These are phyloP conservation scores for Craterocephalus amniculus DNA, from an alignment of 2,797 vertebrate species.

Conservation along the genomic window DNA sequence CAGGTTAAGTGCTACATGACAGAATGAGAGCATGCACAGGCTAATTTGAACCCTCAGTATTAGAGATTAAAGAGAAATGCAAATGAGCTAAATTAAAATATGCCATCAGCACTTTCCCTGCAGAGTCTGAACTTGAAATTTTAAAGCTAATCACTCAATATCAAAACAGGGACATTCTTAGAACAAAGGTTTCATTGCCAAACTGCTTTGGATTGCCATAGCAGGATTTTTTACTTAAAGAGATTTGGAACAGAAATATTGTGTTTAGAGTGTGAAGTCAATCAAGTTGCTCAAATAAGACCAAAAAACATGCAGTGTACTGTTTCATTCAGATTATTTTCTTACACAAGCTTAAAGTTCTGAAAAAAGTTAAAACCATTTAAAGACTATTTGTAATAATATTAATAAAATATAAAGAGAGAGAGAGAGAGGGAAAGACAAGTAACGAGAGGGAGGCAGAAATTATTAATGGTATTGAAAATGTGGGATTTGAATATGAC, in stretches of 20 bases:
- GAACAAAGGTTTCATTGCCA: constrained; percentile 58
- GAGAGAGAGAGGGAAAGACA: too few species aligned
- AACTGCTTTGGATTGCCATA: constrained; percentile 24
- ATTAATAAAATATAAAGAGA: too few species aligned
- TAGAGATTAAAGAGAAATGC: constrained; percentile 66
- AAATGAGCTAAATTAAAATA: constrained; percentile 49
- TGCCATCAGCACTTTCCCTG: constrained; percentile 36
- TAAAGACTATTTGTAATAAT: too few species aligned
- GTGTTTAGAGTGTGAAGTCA: background rate
- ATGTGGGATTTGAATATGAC: too few species aligned
- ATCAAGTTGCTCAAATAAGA: background rate
- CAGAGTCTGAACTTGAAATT: constrained; percentile 52
- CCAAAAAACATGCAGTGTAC: background rate
- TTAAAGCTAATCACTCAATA: constrained; percentile 50
- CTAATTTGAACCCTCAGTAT: constrained; percentile 56
- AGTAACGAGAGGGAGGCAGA: too few species aligned
- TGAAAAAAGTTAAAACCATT: background rate
- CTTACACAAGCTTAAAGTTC: background rate
- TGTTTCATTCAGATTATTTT: background rate
- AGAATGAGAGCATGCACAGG: constrained; percentile 45
- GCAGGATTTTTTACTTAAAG: background rate
- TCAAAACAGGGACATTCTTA: constrained; percentile 56
- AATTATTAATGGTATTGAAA: too few species aligned
- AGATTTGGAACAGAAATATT: background rate
- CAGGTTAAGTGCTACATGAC: constrained; percentile 67